These are phyloP conservation scores for Drosophila azteca DNA, from an alignment of 1,140 invertebrate species.

Conservation along the genomic window DNA sequence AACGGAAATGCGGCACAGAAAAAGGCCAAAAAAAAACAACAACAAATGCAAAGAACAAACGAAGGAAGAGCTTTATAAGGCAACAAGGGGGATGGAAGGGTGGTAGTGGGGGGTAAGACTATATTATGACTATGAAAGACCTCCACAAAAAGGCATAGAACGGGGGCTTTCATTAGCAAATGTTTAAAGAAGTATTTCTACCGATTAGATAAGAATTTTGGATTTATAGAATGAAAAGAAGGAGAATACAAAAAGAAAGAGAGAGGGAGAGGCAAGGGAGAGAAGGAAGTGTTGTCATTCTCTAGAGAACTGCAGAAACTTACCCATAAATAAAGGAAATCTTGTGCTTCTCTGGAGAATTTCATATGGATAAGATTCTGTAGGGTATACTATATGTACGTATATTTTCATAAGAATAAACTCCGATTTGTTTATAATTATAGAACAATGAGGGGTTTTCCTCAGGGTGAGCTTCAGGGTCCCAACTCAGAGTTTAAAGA, in stretches of 20 bases:
- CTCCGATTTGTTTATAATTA: too few relatives aligned
- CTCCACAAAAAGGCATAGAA: constrained; percentile 38
- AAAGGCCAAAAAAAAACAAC: constrained; percentile 10
- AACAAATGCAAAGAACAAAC: neutral
- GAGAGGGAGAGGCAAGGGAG: too few relatives aligned
- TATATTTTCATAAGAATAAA: too few relatives aligned
- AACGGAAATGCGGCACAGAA: constrained; percentile 77
- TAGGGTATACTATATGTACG: too few relatives aligned
- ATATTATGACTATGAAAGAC: constrained; percentile 22
- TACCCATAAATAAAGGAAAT: neutral
- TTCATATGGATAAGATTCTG: too few relatives aligned
- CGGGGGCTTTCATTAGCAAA: constrained; percentile 27
- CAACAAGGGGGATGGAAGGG: constrained; percentile 8
- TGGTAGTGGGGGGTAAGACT: neutral
- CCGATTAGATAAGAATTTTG: constrained; percentile 33
- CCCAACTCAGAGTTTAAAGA: too few relatives aligned
- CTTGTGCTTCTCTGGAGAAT: neutral
- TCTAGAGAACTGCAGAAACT: too few relatives aligned
- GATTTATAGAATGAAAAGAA: too few relatives aligned
- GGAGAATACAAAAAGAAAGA: neutral
- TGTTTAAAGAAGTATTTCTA: constrained; percentile 14
- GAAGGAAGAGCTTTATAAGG: too few relatives aligned
- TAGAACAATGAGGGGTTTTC: too few relatives aligned
- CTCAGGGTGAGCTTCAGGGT: too few relatives aligned
- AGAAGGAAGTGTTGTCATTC: neutral